Evolutionary conservation across 2,113 vertebrate species (phyloP), one percentile per base, ranked within the genome.

Genomic region (Protomyctophum bolini): DNA sequence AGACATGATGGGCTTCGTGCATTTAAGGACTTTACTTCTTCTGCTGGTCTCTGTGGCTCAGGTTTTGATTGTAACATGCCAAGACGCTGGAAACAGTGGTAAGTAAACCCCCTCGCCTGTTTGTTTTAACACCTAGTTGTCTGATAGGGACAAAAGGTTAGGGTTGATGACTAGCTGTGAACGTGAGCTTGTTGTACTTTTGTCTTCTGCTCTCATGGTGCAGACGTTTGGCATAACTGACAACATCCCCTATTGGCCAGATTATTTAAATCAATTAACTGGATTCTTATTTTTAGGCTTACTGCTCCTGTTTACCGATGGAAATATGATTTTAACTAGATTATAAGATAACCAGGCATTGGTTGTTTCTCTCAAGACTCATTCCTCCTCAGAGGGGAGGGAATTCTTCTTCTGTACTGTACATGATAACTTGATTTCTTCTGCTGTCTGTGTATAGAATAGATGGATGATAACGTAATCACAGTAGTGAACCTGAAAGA

Each of bases 11-110:
- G 77, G 70, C 75, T 90, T 80, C 84, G 76, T 89, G 84, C 89
- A 90, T 89, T 90, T 87, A 87, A 91, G 93, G 92, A 93, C 70
- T 91, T 90, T 91, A 68, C 14, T 92, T 73, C 90, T 92, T 84
- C 88, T 94, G 79, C 73, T 75, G 72, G 76, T 91, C 83, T 91
- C 89, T 3, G 73, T 83, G 75, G 81, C 81, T 83, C 91, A 88
- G 65, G 80, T 92, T 84, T 85, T 91, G 73, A 85, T 92, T 79
- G 91, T 92, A 54, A 86, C 83, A 87, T 89, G 92, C 88, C 93
- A 94, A 76, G 89, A 88, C 0, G 33, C 33, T 41, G 83, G n/a
- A 11, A 82, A 15, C 75, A 79, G 83, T 75, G 92, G 93, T 94
- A 86, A 94, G 93, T 93, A 63, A 78, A 63, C 6, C 41, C 21